Evolutionary conservation across 2,888 invertebrate species (phyloP).

Genomic region (Helicoverpa assulta): DNA sequence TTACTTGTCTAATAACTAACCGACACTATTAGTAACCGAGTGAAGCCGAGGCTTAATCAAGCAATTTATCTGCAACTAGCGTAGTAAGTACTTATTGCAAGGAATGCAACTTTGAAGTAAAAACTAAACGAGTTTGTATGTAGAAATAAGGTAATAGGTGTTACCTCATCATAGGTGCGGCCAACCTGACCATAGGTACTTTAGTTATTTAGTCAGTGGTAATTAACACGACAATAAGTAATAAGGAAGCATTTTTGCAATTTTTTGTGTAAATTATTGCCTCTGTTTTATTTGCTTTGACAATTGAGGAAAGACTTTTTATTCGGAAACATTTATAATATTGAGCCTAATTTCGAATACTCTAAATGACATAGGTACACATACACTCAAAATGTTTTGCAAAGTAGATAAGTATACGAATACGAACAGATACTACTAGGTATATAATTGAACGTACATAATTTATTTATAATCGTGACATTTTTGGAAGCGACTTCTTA

Average conservation of each 20-base stretch:
- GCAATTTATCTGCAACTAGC: conserved; percentile 4
- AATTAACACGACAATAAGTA: conserved; percentile 5
- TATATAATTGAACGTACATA: too few relatives aligned
- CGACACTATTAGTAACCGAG: too few relatives aligned
- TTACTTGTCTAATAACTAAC: too few relatives aligned
- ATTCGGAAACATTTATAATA: too few relatives aligned
- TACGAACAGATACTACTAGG: too few relatives aligned
- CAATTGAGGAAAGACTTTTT: too few relatives aligned
- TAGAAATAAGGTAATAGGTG: conserved; percentile 5
- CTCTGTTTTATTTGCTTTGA: neutral
- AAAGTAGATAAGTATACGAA: too few relatives aligned
- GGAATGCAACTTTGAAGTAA: conserved; percentile 9
- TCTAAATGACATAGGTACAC: too few relatives aligned
- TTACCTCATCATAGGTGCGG: conserved; percentile 24
- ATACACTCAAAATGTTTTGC: too few relatives aligned
- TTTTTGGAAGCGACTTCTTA: too few relatives aligned
- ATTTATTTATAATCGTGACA: neutral
- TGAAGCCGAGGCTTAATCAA: neutral
- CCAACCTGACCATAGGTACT: conserved; percentile 29
- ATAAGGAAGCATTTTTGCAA: too few relatives aligned
- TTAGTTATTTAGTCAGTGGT: conserved; percentile 16
- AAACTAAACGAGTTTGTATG: conserved; percentile 28
- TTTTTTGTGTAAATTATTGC: neutral
- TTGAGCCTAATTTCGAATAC: too few relatives aligned
- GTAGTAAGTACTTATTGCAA: neutral